Evolutionary conservation across 2,888 invertebrate genomes (phyloP).

Genomic region (Cosmia pyralina): DNA sequence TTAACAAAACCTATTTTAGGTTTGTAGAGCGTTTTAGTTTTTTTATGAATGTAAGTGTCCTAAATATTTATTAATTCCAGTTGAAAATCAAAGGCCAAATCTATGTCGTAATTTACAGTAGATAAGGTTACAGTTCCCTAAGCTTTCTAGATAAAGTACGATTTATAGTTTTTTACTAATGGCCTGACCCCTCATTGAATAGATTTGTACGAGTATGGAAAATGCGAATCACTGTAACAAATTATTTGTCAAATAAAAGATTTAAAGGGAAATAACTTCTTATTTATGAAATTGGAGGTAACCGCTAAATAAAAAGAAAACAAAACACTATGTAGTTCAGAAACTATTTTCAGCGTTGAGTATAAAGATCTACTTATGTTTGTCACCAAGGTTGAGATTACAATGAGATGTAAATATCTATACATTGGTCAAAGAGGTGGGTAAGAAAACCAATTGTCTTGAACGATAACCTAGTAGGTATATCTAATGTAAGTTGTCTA

Average conservation of each 20-base stretch:
- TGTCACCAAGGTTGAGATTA: slow-evolving; percentile 27
- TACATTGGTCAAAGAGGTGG: background rate
- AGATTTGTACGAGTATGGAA: background rate
- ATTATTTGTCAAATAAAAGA: slow-evolving; percentile 5
- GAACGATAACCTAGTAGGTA: background rate
- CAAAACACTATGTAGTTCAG: slow-evolving; percentile 31
- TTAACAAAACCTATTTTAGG: too few species aligned
- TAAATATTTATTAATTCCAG: slow-evolving; percentile 11
- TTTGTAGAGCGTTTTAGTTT: too few species aligned
- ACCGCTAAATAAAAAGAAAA: slow-evolving; percentile 17
- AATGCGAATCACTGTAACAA: background rate
- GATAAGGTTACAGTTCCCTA: slow-evolving; percentile 1
- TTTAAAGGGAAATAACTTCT: background rate
- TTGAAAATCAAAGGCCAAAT: slow-evolving; percentile 24
- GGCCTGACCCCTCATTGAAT: background rate
- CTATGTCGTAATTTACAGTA: slow-evolving; percentile 15
- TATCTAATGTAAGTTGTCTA: background rate
- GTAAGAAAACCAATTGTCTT: slow-evolving; percentile 1
- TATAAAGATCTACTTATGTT: slow-evolving; percentile 28
- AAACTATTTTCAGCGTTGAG: slow-evolving; percentile 33
- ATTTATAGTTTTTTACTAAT: slow-evolving; percentile 1
- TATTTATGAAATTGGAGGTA: slow-evolving; percentile 3
- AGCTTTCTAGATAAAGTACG: background rate
- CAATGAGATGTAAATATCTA: slow-evolving; percentile 32
- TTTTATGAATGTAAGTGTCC: too few species aligned